Percentiles rank a stretch among this genome's conserved stretches.
These are phyloP conservation scores for Tenebrio molitor DNA, from an alignment of 1,140 invertebrate genomes.

Conservation along the genomic window DNA sequence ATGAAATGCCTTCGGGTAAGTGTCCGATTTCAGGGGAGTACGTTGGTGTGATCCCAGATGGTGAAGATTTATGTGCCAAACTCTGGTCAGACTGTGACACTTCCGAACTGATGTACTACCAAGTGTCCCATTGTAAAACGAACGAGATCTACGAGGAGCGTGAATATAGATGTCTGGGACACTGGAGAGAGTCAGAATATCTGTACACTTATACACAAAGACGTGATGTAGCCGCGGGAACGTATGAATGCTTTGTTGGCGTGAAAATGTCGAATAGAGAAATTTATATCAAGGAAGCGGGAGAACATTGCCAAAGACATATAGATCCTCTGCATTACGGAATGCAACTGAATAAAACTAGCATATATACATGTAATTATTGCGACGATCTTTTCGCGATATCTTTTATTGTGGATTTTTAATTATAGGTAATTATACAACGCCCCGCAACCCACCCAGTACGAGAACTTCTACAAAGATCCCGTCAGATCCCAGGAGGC, in stretches of 20 bases:
- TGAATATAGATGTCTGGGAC: conserved; percentile 79
- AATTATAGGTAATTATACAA: conserved; percentile 33
- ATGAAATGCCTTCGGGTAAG: conserved; percentile 65
- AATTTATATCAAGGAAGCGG: conserved; percentile 76
- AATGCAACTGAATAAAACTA: conserved; percentile 72
- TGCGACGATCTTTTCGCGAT: not conserved
- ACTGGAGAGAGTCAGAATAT: conserved; percentile 77
- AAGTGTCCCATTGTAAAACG: conserved; percentile 75
- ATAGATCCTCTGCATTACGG: conserved; percentile 74
- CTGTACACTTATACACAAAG: conserved; percentile 81
- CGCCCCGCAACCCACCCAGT: conserved; percentile 8
- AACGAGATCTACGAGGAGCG: conserved; percentile 78
- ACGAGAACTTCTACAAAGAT: conserved; percentile 13
- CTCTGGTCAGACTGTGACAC: conserved; percentile 79
- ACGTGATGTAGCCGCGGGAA: conserved; percentile 72
- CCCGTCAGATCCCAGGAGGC: conserved; percentile 25
- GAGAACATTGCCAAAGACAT: conserved; percentile 76
- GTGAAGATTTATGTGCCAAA: conserved; percentile 78
- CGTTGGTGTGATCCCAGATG: conserved; percentile 76
- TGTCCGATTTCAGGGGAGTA: conserved; percentile 81
- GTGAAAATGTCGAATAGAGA: conserved; percentile 75
- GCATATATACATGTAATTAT: conserved; percentile 38
- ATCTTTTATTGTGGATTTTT: conserved; percentile 1
- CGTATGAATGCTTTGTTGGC: conserved; percentile 81
- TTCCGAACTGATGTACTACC: conserved; percentile 81